Base-by-base conservation (phyloP, 2,888 invertebrate species). In the Scaptodrosophila latifasciaeformis region DNA sequence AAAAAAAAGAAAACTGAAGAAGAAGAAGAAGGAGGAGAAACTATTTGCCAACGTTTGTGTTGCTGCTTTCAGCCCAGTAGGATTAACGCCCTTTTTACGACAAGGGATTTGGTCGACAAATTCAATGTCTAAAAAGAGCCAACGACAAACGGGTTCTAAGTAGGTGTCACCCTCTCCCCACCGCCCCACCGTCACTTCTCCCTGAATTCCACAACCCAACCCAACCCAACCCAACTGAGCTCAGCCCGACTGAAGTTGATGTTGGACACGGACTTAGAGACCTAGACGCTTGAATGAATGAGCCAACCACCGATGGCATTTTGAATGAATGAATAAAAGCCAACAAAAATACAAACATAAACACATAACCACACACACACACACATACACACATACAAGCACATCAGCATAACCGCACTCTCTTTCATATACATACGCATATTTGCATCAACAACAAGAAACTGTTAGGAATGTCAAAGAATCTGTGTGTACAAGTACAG, bases 381-480 rank as follows among this genome's bases (percentile, higher is more conserved):
- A 39, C 39, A 39, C 19, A 39, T 10, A 40, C 37, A 6, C 7
- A 13, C 15, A 13, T 10, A 37, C 17, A 15, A 7, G 10, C 19
- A 12, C 18, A 19, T 12, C 2, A n/a, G 21, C 12, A 40, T 21
- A 21, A n/a, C n/a, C 19, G 19, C 2, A 39, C 19, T 19, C 39
- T 19, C 19, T 19, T 10, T 21, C 37, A 6, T 9, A 13, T 10
- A 13, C 15, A 37, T 10, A 15, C 19, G 10, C 19, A 18, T 10
- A 27, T 15, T 2, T n/a, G 13, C 15, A 24, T 21, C 7, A 17
- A 13, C 13, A 37, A 37, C 13, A 37, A 72, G 77, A 76, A 70
- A 61, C 70, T 63, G 77, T 59, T 70, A 64, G 54, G 48, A 59
- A 79, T 24, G n/a, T n/a, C n/a, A n/a, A n/a, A n/a, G n/a, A n/a